Evolutionary conservation across 23 tunicate genomes (phyloP).

Genomic region (Ascidia mentula): DNA sequence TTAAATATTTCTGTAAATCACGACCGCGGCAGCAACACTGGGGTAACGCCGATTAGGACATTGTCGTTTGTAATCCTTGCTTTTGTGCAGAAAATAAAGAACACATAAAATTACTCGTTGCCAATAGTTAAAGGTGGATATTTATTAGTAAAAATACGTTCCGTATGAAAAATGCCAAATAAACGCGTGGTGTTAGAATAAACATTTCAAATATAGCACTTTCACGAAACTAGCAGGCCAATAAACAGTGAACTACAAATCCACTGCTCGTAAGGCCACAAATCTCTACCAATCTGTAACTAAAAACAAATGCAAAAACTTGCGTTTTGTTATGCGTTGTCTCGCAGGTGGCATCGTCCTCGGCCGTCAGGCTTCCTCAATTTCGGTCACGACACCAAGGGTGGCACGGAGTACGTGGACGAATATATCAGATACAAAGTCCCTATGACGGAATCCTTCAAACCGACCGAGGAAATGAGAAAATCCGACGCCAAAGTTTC

Average conservation of each 20-base stretch:
- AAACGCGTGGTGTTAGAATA: no score
- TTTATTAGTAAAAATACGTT: no score
- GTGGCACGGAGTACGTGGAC: constrained; percentile 67
- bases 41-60: background rate
- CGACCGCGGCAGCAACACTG: background rate
- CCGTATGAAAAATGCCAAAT: no score
- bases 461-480: constrained; percentile 52
- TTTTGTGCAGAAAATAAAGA: background rate
- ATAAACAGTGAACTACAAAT: no score
- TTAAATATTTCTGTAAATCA: background rate
- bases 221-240: no score
- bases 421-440: constrained; percentile 42
- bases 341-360: constrained; percentile 95
- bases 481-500: constrained; percentile 67
- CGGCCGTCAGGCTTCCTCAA: constrained; percentile 67
- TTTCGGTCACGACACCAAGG: constrained; percentile 48
- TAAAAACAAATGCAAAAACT: no score
- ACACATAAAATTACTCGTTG: no score
- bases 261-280: no score
- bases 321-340: no score
- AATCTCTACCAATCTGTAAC: no score
- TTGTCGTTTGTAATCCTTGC: background rate
- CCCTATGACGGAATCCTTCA: constrained; percentile 63
- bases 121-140: no score
- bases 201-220: no score